Conservation (phyloP, 2,888 invertebrate species). For the Drosophila dives region DNA sequence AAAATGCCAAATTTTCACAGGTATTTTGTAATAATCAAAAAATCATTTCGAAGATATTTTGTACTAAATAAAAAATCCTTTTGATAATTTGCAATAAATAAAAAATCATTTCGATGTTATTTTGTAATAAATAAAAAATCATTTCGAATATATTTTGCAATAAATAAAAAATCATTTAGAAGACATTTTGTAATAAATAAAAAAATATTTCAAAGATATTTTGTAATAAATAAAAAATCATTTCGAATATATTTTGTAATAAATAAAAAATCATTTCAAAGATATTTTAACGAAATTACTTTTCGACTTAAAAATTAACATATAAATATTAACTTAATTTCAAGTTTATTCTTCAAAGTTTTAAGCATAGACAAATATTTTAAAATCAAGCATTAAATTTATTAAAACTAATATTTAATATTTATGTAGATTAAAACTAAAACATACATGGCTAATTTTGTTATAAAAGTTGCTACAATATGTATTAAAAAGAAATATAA, state of each 20-base stretch:
- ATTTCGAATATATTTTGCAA: too few relatives aligned
- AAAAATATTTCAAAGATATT: too few relatives aligned
- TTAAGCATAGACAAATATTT: neutral
- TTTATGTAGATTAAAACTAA: neutral
- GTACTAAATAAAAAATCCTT: too few relatives aligned
- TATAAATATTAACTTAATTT: neutral
- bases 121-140: too few relatives aligned
- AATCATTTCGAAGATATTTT: neutral
- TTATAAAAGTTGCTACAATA: neutral
- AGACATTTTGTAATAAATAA: too few relatives aligned
- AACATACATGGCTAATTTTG: neutral
- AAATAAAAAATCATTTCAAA: neutral
- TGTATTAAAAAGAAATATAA: neutral
- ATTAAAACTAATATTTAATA: neutral
- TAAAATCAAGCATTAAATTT: fast-evolving
- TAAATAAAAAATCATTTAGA: too few relatives aligned
- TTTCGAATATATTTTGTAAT: neutral
- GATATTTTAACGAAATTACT: neutral
- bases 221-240: too few relatives aligned
- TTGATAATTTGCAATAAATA: too few relatives aligned
- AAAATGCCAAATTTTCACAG: neutral
- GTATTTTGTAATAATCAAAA: neutral
- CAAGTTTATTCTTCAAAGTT: neutral
- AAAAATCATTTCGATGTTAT: too few relatives aligned
- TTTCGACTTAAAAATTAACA: neutral